Percentiles rank a stretch among this genome's conserved stretches.
These are phyloP conservation scores for Andrena chrysosceles DNA, from an alignment of 2,888 invertebrate genomes.

Conservation along the genomic window DNA sequence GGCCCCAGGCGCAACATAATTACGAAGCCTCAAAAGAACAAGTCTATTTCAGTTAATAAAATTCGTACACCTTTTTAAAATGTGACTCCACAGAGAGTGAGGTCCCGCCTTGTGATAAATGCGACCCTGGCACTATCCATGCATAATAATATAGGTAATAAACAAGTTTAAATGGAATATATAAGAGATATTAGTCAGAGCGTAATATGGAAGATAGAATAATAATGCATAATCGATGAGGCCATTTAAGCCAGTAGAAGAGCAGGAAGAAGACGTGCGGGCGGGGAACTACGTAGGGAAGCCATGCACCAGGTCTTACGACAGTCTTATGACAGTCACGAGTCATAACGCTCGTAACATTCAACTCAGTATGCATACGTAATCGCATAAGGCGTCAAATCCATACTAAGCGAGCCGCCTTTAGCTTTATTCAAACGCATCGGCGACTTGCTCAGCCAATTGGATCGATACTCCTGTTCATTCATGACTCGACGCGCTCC, in stretches of 20 bases:
- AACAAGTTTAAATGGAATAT: too few relatives aligned
- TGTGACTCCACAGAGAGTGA: too few relatives aligned
- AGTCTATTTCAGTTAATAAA: too few relatives aligned
- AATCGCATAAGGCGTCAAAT: conserved; percentile 58
- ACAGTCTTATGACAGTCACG: conserved; percentile 55
- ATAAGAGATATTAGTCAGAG: too few relatives aligned
- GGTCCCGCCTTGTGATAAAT: too few relatives aligned
- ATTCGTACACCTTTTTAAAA: too few relatives aligned
- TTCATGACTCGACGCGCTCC: conserved; percentile 50
- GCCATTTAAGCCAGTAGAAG: conserved; percentile 4
- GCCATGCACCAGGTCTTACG: conserved; percentile 47
- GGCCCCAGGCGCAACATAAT: too few relatives aligned
- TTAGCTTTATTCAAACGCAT: conserved; percentile 54
- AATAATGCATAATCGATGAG: background rate
- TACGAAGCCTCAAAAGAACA: too few relatives aligned
- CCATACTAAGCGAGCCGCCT: conserved; percentile 52
- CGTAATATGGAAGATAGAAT: background rate
- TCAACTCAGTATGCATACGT: conserved; percentile 54
- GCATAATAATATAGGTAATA: too few relatives aligned
- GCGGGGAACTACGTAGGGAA: conserved; percentile 35
- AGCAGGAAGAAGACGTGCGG: conserved; percentile 15
- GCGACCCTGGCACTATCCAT: too few relatives aligned
- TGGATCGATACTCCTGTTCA: conserved; percentile 52
- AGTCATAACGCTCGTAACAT: conserved; percentile 57
- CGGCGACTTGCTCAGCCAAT: conserved; percentile 23